A percentile compares a stretch with the other conserved stretches of the same genome.
phyloP scores from a whole-genome alignment of 2,888 invertebrate species.

The Agrotis clavis region DNA sequence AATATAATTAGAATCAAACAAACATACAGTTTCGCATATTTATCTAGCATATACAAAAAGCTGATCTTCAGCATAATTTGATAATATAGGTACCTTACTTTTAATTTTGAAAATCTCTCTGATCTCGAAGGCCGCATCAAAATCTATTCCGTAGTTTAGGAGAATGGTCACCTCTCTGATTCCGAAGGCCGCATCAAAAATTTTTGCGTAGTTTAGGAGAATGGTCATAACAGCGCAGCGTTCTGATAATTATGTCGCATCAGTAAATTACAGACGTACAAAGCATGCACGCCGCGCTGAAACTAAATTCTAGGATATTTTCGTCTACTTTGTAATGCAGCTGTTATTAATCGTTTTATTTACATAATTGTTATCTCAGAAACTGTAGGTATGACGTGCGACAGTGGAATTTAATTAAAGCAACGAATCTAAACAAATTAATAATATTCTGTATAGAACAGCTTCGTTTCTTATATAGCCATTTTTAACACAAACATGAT shows the following conservation, averaged over 20 bases:
- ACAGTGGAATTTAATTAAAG: slow-evolving; percentile 15
- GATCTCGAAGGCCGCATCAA: background rate
- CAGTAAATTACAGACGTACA: background rate
- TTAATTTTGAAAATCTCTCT: background rate
- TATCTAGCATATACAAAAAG: too few relatives aligned
- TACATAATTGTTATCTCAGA: slow-evolving; percentile 9
- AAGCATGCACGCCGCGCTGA: background rate
- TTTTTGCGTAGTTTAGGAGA: background rate
- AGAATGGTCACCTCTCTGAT: background rate
- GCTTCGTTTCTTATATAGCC: background rate
- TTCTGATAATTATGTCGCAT: background rate
- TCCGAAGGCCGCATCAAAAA: background rate
- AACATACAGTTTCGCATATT: background rate
- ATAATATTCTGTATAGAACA: too few relatives aligned
- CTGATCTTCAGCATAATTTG: too few relatives aligned
- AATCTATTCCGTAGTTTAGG: background rate
- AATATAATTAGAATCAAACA: too few relatives aligned
- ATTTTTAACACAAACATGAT: background rate
- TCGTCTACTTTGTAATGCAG: background rate
- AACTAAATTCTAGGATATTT: background rate
- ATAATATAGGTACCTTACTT: too few relatives aligned
- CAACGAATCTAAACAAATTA: background rate
- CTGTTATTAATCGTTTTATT: slow-evolving; percentile 1
- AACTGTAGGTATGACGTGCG: slow-evolving; percentile 13
- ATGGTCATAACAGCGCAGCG: too few relatives aligned